phyloP scores from a whole-genome alignment of 2,113 vertebrate genomes.

The Ictalurus punctatus region DNA sequence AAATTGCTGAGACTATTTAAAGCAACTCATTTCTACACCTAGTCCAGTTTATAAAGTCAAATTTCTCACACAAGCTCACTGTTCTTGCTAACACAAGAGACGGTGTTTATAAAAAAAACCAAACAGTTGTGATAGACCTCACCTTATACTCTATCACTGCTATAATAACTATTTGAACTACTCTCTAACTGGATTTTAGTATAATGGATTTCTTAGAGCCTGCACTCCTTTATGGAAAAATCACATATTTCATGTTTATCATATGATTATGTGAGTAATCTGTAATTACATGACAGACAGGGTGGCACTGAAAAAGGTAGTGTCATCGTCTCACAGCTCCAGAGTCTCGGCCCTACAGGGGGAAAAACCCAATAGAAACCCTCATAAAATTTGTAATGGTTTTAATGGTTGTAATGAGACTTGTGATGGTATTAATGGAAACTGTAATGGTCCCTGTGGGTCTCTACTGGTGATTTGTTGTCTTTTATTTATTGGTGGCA shows the following conservation, averaged over 20 bases:
- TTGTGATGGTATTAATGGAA: no score
- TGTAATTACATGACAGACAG: neutral
- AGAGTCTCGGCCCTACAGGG: neutral
- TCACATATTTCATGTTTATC: neutral
- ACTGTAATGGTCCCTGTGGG: no score
- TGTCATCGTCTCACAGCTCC: neutral
- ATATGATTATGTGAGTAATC: neutral
- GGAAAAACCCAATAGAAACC: no score
- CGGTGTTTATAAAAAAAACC: neutral
- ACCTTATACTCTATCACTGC: neutral
- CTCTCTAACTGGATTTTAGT: neutral
- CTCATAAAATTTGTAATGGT: no score
- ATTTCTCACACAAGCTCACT: neutral
- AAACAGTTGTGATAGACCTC: neutral
- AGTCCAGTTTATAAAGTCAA: conserved; percentile 22
- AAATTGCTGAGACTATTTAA: neutral
- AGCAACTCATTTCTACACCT: neutral
- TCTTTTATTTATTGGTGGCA: no score
- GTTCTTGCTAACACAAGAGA: neutral
- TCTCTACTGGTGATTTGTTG: no score
- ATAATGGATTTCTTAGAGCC: neutral
- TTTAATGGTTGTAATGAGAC: no score
- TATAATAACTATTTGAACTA: neutral
- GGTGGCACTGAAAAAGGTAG: neutral
- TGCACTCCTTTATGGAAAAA: neutral